phyloP scores from a whole-genome alignment of 1,140 invertebrate genomes.

The Leptinotarsa texana region DNA sequence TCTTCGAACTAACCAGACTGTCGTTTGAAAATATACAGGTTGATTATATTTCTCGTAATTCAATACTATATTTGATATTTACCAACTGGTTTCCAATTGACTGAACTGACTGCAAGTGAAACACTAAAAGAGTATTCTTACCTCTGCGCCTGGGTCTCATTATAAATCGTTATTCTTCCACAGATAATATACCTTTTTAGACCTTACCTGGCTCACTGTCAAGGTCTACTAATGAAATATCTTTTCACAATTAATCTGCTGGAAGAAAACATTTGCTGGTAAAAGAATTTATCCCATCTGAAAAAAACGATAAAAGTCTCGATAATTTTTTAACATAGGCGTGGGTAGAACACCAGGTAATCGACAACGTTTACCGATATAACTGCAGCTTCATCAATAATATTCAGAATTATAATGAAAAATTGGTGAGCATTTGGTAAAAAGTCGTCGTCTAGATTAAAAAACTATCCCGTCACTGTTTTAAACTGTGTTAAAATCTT shows the following conservation, averaged over 20 bases:
- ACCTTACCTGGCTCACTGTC: constrained; percentile 41
- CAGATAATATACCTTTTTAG: constrained; percentile 34
- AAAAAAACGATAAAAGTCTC: constrained; percentile 25
- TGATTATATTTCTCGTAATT: too few species aligned
- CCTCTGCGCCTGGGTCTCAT: constrained; percentile 13
- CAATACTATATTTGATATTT: too few species aligned
- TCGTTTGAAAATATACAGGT: too few species aligned
- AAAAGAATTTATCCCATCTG: constrained; percentile 37
- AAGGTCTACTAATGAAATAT: constrained; percentile 43
- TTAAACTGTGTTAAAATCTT: too few species aligned
- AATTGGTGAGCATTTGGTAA: too few species aligned
- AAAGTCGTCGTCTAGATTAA: too few species aligned
- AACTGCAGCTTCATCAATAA: too few species aligned
- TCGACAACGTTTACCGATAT: too few species aligned
- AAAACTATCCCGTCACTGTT: too few species aligned
- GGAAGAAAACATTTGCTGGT: constrained; percentile 39
- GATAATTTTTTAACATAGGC: constrained; percentile 21
- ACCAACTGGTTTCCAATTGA: background rate
- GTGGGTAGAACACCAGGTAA: background rate
- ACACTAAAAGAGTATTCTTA: constrained; percentile 11
- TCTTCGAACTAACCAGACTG: too few species aligned
- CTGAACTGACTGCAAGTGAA: constrained; percentile 1
- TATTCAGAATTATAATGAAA: too few species aligned
- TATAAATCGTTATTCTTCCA: constrained; percentile 24
- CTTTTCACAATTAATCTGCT: constrained; percentile 45